These are phyloP conservation scores for Philopedon plagiatum DNA, from an alignment of 2,888 invertebrate genomes.

Conservation along the genomic window DNA sequence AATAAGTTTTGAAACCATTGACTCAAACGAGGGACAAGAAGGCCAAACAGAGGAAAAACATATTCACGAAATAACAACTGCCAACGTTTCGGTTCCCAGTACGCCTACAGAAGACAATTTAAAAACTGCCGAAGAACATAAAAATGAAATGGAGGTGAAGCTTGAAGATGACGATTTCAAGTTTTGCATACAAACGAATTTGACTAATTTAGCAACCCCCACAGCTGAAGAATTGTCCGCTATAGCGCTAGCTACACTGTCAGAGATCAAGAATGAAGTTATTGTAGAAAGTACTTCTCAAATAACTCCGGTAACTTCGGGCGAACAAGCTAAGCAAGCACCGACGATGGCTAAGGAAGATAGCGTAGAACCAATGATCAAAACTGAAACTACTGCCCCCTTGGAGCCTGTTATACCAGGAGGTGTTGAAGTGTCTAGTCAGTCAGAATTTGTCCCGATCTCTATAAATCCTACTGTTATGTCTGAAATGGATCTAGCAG, in stretches of 20 bases:
- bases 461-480: slow-evolving; percentile 75
- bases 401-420: slow-evolving; percentile 15
- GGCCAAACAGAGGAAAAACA: background rate
- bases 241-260: slow-evolving; percentile 49
- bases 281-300: background rate
- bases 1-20: background rate
- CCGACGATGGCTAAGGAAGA: background rate
- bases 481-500: slow-evolving; percentile 65
- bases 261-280: slow-evolving; percentile 47
- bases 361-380: background rate
- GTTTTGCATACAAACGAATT: slow-evolving; percentile 59
- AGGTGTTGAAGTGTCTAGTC: slow-evolving; percentile 37
- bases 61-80: background rate
- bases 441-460: slow-evolving; percentile 66
- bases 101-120: background rate
- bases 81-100: background rate
- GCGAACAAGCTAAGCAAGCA: background rate
- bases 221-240: slow-evolving; percentile 56
- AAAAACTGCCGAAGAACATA: slow-evolving; percentile 30
- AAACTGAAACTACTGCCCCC: background rate
- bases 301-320: background rate
- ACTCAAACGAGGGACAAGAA: background rate
- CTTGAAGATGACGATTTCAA: slow-evolving; percentile 51
- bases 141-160: slow-evolving; percentile 52
- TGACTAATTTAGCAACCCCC: slow-evolving; percentile 52